A percentile compares a stretch with the other conserved stretches of the same genome.
Evolutionary conservation across 2,797 vertebrate genomes (phyloP).

Genomic region (Chrysocyon brachyurus): DNA sequence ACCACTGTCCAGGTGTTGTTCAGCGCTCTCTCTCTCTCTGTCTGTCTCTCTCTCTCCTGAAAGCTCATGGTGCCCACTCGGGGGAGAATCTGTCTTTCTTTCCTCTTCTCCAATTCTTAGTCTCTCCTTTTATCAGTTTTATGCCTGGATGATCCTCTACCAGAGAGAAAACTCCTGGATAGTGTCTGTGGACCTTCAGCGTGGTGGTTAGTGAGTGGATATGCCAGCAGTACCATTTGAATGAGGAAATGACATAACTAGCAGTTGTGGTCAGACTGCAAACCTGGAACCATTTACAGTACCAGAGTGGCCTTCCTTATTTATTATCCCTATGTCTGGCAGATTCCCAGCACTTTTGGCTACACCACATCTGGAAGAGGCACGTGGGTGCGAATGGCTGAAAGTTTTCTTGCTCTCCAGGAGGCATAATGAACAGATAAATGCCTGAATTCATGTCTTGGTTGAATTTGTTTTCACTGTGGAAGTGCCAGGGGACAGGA

Average conservation of each 20-base stretch:
- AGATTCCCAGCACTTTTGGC: not conserved
- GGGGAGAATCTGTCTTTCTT: not conserved
- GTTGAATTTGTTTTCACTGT: not conserved
- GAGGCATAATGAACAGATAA: not conserved
- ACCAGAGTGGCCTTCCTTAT: not conserved
- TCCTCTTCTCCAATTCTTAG: not conserved
- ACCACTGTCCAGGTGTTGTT: not conserved
- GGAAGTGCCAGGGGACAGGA: not conserved
- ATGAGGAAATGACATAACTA: not conserved
- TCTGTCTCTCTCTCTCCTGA: not conserved
- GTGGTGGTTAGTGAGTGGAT: rapidly evolving
- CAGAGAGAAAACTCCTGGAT: not conserved
- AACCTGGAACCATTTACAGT: not conserved
- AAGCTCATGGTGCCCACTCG: not conserved
- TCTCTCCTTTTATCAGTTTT: not conserved
- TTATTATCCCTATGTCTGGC: not conserved
- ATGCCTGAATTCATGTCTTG: not conserved
- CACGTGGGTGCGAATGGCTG: not conserved
- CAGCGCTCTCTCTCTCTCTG: not conserved
- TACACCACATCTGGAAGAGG: not conserved
- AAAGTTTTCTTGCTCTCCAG: not conserved
- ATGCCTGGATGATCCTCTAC: not conserved
- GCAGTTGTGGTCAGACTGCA: not conserved
- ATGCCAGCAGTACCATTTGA: not conserved
- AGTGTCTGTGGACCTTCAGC: not conserved